Percentiles rank a stretch among this genome's conserved stretches.
Conservation (phyloP, 2,113 vertebrate species). For the Thryonomys swinderianus region DNA sequence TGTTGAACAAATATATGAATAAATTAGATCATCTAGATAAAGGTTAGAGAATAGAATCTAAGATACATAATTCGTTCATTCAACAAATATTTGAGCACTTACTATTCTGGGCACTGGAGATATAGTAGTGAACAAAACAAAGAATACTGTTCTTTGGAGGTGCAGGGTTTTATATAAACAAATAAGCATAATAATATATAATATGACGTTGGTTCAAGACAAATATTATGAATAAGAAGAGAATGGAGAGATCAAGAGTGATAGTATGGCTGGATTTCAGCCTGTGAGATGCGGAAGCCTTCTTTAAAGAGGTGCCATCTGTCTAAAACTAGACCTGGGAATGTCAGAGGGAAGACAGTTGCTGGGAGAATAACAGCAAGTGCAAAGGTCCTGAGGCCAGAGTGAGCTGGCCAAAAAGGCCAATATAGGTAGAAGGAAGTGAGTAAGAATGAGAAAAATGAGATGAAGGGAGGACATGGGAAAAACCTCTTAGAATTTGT, state of each 20-base stretch:
- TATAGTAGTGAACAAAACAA: not conserved
- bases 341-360: not conserved
- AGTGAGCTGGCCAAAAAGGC: not conserved
- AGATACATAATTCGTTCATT: slow-evolving; percentile 14
- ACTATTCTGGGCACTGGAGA: not conserved
- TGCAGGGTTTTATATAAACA: slow-evolving; percentile 32
- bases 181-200: not conserved
- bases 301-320: not conserved
- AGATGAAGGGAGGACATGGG: not conserved
- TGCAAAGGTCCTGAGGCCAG: not conserved
- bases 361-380: not conserved
- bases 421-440: not conserved
- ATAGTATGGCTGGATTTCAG: not conserved
- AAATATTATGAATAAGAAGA: not conserved
- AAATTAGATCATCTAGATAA: not conserved
- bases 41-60: not conserved
- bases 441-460: too few relatives aligned
- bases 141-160: not conserved
- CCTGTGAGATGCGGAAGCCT: not conserved
- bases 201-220: not conserved
- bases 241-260: not conserved
- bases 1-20: slow-evolving; percentile 48
- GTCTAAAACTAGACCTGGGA: not conserved
- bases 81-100: slow-evolving; percentile 24
- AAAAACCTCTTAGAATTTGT: not conserved